Base-by-base conservation (phyloP, 1,140 invertebrate genomes). In the Tribolium madens region DNA sequence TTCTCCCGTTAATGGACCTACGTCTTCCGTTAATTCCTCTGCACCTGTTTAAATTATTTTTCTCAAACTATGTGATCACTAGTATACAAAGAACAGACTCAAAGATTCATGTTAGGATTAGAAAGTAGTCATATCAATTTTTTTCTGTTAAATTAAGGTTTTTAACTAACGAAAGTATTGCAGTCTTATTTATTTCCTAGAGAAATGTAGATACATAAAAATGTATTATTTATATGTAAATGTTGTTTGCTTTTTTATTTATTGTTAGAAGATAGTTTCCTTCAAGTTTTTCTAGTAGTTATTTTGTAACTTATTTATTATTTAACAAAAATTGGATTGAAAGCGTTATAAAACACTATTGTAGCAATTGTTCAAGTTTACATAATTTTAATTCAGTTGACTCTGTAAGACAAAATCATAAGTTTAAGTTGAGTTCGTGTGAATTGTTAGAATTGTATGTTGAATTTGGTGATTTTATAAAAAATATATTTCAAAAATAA, bases 381-480 rank as follows among this genome's bases (percentile, higher is more conserved):
- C 74, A 73, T 77, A 70, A 80, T 76, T 78, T 81, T 76, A 78
- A 78, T 73, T 71, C 60, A 80, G 31, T 80, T 74, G 18, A 47
- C 76, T 31, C 17, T 21, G 69, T 46, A 79, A 75, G 77, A 52
- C 74, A 74, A 73, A 75, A 52, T 76, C 76, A 73, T 53, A 81
- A 36, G 33, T 71, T 76, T 79, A 77, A 75, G 70, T 83, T 83
- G 81, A 83, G 76, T 82, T 83, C 80, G 78, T 80, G 82, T 83
- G 82, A 82, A 77, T 82, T 82, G 81, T 82, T 82, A 82, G 72
- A 76, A 74, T 78, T 81, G 77, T 81, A 83, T 79, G 82, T 83
- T 83, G 81, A 83, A 77, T 82, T 83, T 83, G 80, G 82, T 82
- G 82, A 83, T 83, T 83, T 83, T 82, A 83, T 83, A 83, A 82